A percentile compares a stretch with the other conserved stretches of the same genome.
phyloP scores from a whole-genome alignment of 92 coral and sea anemone genomes.

The Paramuricea clavata region DNA sequence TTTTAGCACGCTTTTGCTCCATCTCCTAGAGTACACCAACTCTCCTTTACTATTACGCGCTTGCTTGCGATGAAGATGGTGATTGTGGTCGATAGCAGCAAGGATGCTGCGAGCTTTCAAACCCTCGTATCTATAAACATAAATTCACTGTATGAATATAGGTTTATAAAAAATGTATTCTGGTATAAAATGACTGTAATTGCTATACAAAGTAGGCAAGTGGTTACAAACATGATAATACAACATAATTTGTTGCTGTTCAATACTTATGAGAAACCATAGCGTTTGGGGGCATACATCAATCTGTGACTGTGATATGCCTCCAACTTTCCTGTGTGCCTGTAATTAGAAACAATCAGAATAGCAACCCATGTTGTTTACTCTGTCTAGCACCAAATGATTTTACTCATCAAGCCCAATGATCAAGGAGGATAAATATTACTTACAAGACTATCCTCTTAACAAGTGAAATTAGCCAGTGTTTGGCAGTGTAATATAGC shows the following conservation, averaged over 20 bases:
- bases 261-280: constrained; percentile 16
- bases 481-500: too few species aligned
- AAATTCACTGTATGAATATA: background rate
- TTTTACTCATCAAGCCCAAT: too few species aligned
- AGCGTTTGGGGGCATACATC: constrained; percentile 45
- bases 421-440: too few species aligned
- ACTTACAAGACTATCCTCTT: too few species aligned
- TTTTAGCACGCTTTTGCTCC: constrained; percentile 49
- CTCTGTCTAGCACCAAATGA: too few species aligned
- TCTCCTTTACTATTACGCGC: constrained; percentile 36
- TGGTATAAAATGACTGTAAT: background rate
- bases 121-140: constrained; percentile 36
- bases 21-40: constrained; percentile 31
- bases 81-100: constrained; percentile 46
- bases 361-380: background rate
- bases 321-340: constrained; percentile 44
- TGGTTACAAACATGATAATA: background rate
- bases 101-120: constrained; percentile 31
- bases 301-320: constrained; percentile 54
- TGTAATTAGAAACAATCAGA: background rate
- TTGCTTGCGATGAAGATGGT: constrained; percentile 45
- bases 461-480: too few species aligned
- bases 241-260: too few species aligned
- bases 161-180: background rate
- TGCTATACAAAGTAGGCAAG: background rate